Base-by-base conservation (phyloP, 2,888 invertebrate species). In the Leptopilina syphax region DNA sequence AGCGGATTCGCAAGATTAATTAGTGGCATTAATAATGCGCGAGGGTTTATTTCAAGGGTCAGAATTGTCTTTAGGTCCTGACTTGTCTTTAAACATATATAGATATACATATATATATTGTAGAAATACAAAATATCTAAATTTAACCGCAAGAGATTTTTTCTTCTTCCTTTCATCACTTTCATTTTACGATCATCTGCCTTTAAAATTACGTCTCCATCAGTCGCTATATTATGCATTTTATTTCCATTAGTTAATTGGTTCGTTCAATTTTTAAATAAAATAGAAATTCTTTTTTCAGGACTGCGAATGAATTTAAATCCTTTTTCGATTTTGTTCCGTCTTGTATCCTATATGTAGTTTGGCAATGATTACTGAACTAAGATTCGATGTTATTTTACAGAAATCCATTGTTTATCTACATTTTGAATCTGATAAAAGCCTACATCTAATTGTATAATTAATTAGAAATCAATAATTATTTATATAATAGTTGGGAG, bases 1-100 rank as follows among this genome's bases (percentile, higher is more conserved):
- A 86, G 84, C 82, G 86, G 85, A 85, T 85, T 84, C 85, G 83
- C 80, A 85, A 84, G 84, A 86, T 86, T 86, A 86, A 86, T 86
- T 86, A 86, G 84, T 82, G 83, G 77, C 84, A 84, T 87, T 85
- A 85, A 86, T 87, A 85, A 85, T 84, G 82, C 84, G 83, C 68
- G 79, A 80, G 85, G 85, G 84, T 85, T 82, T 82, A 80, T 82
- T 83, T 81, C 76, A 76, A 79, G 83, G 84, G 81, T 83, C 82
- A 84, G 78, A 76, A 9, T 79, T 80, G 79, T 70, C 80, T 79
- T 78, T 77, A 70, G 77, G 73, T 81, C 82, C 78, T 77, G 81
- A 77, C 77, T 66, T 34, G 5, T 60, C 57, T n/a, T 57, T 9
- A 27, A 73, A 50, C 9, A 50, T 50, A 60, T 34, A 34, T 34